Base-by-base conservation (phyloP, 1,140 invertebrate genomes). In the Cotesia chilonis region DNA sequence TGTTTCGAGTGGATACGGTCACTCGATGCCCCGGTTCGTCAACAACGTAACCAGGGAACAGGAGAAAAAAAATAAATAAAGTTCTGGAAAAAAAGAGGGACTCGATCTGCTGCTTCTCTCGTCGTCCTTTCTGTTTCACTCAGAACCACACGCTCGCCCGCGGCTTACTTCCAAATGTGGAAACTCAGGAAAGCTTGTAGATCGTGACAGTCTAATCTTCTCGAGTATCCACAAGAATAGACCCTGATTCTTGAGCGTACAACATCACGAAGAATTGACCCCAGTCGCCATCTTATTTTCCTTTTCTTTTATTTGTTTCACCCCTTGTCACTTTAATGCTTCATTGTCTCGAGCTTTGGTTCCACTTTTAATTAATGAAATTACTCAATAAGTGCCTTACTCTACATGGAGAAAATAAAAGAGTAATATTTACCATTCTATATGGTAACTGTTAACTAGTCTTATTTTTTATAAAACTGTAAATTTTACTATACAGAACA, bases 1-100 rank as follows among this genome's bases (percentile, higher is more conserved):
- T 86, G 80, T 81, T 82, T 85, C 82, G 77, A 85, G 84, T 84
- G 83, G 81, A 82, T 84, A 82, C 80, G 85, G 85, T 86, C 84
- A 85, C 82, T 84, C 84, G 80, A 82, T 84, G 80, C 75, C 69
- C 72, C 76, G 28, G n/a, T 7, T 35, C 47, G 10, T 14, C 47
- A 20, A 20, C 41, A 14, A 68, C 52, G 6, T 51, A 14, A 66
- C 38, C 35, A 47, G 9, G 64, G 64, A 41, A 20, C 7, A 52
- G 6, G 38, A 57, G 20, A 20, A 52, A 66, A 67, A 67, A 51
- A 52, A 20, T 14, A 52, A 67, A 51, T 35, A 67, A 67, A 12
- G 17, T 28, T 28, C 28, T 38, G 4, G n/a, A 38, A n/a, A 51
- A 14, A 47, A 51, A 36, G 17, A 47, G 36, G 14, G 12, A 38